phyloP scores from a whole-genome alignment of 2,113 vertebrate genomes.

The Thomomys bottae region DNA sequence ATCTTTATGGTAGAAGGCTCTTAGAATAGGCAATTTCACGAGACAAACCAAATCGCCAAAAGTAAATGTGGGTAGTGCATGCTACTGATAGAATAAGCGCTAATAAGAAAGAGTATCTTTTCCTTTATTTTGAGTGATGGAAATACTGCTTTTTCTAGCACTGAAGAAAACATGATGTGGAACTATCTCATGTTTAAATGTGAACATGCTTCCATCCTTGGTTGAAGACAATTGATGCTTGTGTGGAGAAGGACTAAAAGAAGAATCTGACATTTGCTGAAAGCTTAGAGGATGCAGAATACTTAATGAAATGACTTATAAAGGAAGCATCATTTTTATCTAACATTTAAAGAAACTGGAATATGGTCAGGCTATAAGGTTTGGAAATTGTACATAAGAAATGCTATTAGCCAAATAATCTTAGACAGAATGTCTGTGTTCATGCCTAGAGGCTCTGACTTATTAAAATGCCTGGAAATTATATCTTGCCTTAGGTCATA shows the following conservation, averaged over 20 bases:
- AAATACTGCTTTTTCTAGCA: background rate
- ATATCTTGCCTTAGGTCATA: background rate
- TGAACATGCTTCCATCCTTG: background rate
- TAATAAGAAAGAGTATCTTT: background rate
- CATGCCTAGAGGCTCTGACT: background rate
- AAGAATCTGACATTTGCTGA: background rate
- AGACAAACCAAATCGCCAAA: background rate
- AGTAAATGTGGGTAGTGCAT: background rate
- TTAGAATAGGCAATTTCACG: background rate
- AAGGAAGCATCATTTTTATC: background rate
- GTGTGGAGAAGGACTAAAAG: background rate
- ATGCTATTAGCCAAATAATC: background rate
- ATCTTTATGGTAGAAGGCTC: background rate
- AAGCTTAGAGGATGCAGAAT: background rate
- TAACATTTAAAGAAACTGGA: background rate
- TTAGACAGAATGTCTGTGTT: background rate
- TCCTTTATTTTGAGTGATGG: background rate
- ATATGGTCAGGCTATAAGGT: background rate
- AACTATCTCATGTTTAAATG: background rate
- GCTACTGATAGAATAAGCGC: background rate
- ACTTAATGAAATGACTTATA: background rate
- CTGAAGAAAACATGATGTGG: background rate
- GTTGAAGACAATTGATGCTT: background rate
- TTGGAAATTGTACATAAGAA: slow-evolving; percentile 10
- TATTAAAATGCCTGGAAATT: slow-evolving; percentile 44